phyloP scores from a whole-genome alignment of 2,888 invertebrate species.

The Oscheius sp. region DNA sequence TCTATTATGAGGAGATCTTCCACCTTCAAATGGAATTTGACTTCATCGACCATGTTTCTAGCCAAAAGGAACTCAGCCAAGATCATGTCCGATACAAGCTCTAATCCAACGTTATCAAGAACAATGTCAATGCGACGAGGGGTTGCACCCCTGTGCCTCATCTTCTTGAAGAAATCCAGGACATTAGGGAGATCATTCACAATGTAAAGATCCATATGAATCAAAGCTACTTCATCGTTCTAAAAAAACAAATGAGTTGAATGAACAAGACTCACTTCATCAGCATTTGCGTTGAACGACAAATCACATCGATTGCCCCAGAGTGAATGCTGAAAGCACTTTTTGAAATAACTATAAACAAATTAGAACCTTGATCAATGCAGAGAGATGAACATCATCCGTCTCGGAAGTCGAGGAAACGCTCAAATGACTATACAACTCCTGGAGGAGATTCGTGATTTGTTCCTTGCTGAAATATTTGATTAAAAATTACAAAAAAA shows the following conservation, averaged over 20 bases:
- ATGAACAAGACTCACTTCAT: too few relatives aligned
- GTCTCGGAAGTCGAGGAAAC: too few relatives aligned
- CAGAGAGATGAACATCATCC: not conserved
- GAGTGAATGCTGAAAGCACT: conserved; percentile 75
- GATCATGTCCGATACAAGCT: conserved; percentile 87
- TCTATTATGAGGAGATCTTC: not conserved
- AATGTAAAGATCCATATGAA: too few relatives aligned
- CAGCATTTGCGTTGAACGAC: conserved; percentile 82
- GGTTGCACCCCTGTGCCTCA: not conserved
- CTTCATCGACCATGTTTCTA: conserved; percentile 70
- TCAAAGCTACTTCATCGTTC: too few relatives aligned
- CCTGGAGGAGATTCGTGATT: not conserved
- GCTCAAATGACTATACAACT: not conserved
- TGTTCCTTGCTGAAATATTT: not conserved
- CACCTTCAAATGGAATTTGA: conserved; percentile 65
- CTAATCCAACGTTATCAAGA: conserved; percentile 92
- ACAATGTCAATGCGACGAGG: conserved; percentile 75
- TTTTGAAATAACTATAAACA: not conserved
- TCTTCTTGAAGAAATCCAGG: not conserved
- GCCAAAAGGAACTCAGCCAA: conserved; percentile 82
- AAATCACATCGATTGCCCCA: conserved; percentile 97
- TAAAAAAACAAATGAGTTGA: too few relatives aligned
- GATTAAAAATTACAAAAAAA: not conserved
- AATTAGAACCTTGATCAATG: conserved; percentile 7
- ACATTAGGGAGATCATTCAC: not conserved